Conservation (phyloP, 2,888 invertebrate genomes). For the Listrodromus nycthemerus region DNA sequence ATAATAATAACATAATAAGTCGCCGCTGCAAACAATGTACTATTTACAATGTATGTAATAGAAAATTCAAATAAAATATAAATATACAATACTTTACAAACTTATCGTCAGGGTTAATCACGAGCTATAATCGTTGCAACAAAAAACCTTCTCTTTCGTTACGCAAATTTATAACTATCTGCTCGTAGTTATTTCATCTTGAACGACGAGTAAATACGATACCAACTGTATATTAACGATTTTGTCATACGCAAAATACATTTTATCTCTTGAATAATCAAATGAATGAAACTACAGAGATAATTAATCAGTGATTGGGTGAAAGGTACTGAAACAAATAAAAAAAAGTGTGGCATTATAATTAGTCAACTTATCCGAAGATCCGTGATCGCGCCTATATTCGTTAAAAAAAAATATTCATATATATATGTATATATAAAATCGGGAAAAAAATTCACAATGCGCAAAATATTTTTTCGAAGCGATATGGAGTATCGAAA, state of each 20-base stretch:
- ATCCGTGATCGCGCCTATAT: not conserved
- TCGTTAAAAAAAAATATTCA: not conserved
- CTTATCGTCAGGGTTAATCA: not conserved
- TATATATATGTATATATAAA: not conserved
- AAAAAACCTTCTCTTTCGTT: not conserved
- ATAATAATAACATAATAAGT: constrained; percentile 14
- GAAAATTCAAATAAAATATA: not conserved
- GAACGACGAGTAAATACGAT: not conserved
- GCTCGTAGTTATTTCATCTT: not conserved
- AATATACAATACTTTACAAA: constrained; percentile 42
- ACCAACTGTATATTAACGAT: not conserved
- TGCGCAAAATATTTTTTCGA: not conserved
- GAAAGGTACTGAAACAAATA: not conserved
- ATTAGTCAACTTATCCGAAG: constrained; percentile 37
- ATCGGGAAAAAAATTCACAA: not conserved
- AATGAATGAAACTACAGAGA: not conserved
- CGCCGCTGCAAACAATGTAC: not conserved
- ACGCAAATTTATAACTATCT: not conserved
- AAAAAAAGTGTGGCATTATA: constrained; percentile 5
- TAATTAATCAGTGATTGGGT: too few species aligned
- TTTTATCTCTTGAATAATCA: not conserved
- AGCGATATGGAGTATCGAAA: too few species aligned
- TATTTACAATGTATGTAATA: constrained; percentile 29
- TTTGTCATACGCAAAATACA: not conserved
- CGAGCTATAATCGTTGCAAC: not conserved